Percentiles rank a stretch among this genome's conserved stretches.
These are phyloP conservation scores for Samia ricini DNA, from an alignment of 1,140 invertebrate species.

Conservation along the genomic window DNA sequence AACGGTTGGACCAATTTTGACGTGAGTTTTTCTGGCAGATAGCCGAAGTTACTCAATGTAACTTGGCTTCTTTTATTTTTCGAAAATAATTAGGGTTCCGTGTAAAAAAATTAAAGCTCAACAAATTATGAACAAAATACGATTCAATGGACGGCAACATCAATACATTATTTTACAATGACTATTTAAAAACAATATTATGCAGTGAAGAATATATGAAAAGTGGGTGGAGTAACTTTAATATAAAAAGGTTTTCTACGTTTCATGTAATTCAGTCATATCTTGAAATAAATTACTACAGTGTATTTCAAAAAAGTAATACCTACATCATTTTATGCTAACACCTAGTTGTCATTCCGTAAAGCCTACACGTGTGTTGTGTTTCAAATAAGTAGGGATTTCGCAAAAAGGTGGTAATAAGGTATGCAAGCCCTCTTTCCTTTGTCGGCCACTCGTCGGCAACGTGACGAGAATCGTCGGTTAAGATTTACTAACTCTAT, in stretches of 20 bases:
- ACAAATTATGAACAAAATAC: too few relatives aligned
- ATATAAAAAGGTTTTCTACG: neutral
- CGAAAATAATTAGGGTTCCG: too few relatives aligned
- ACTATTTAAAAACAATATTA: too few relatives aligned
- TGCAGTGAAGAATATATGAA: too few relatives aligned
- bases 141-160: too few relatives aligned
- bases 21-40: too few relatives aligned
- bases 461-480: constrained; percentile 70
- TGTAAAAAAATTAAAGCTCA: too few relatives aligned
- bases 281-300: neutral
- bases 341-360: constrained; percentile 65
- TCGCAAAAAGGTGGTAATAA: constrained; percentile 72
- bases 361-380: constrained; percentile 52
- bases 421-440: constrained; percentile 74
- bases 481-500: constrained; percentile 58
- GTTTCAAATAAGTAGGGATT: constrained; percentile 71
- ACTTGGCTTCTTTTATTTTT: too few relatives aligned
- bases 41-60: too few relatives aligned
- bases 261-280: neutral
- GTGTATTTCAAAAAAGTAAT: neutral
- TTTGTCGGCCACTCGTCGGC: constrained; percentile 61
- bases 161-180: too few relatives aligned
- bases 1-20: too few relatives aligned
- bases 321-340: constrained; percentile 18
- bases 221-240: too few relatives aligned